phyloP scores from a whole-genome alignment of 2,113 vertebrate species.

The Anoplopoma fimbria region DNA sequence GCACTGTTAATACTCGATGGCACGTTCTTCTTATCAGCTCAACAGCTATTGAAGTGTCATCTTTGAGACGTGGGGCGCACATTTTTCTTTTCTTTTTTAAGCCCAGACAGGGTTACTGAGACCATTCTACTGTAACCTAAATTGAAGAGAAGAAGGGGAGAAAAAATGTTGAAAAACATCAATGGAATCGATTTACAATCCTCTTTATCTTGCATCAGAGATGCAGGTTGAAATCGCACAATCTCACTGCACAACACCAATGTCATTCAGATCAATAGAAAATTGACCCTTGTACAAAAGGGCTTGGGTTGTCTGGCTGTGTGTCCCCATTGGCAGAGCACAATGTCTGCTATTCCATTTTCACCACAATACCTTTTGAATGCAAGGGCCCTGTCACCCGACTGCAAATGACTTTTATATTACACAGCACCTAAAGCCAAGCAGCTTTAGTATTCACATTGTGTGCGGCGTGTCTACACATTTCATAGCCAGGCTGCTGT shows the following conservation, averaged over 20 bases:
- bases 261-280: slow-evolving; percentile 80
- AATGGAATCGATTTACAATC: slow-evolving; percentile 81
- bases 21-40: slow-evolving; percentile 71
- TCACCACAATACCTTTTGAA: slow-evolving; percentile 61
- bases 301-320: slow-evolving; percentile 60
- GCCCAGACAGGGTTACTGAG: slow-evolving; percentile 58
- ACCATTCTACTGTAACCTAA: slow-evolving; percentile 75
- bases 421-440: slow-evolving; percentile 38
- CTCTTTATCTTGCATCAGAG: slow-evolving; percentile 79
- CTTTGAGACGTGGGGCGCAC: slow-evolving; percentile 44
- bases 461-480: slow-evolving; percentile 45
- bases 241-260: slow-evolving; percentile 75
- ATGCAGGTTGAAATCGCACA: slow-evolving; percentile 76
- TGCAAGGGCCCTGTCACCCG: slow-evolving; percentile 52
- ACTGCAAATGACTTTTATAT: slow-evolving; percentile 70
- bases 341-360: slow-evolving; percentile 67
- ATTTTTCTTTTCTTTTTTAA: slow-evolving; percentile 5
- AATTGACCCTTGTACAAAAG: slow-evolving; percentile 72
- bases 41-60: slow-evolving; percentile 74
- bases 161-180: slow-evolving; percentile 56
- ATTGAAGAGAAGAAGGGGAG: slow-evolving; percentile 63
- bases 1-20: slow-evolving; percentile 55
- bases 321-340: slow-evolving; percentile 45
- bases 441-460: slow-evolving; percentile 52
- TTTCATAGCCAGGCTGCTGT: slow-evolving; percentile 44